Evolutionary conservation across 2,797 vertebrate genomes (phyloP).

Genomic region (Mus spretus): DNA sequence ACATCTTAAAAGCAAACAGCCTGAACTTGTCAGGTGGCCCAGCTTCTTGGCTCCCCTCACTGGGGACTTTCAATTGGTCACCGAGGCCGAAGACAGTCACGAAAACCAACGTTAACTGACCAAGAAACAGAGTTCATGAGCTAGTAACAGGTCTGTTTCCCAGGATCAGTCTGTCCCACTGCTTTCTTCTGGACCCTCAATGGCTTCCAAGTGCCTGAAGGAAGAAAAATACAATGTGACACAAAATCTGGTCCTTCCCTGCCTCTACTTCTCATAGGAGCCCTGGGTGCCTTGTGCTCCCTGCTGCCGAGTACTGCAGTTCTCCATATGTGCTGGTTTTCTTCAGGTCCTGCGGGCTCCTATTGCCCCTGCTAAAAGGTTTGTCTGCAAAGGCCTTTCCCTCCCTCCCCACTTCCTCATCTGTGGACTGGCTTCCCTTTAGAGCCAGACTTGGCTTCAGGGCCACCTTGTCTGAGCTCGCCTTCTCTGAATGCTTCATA

Average conservation of each 20-base stretch:
- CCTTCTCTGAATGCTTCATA: neutral
- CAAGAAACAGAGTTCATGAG: slow-evolving; percentile 70
- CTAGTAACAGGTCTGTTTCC: slow-evolving; percentile 74
- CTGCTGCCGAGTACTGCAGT: neutral
- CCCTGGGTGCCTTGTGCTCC: neutral
- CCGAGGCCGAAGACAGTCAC: slow-evolving; percentile 59
- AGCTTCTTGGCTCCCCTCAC: slow-evolving; percentile 60
- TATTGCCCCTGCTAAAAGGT: neutral
- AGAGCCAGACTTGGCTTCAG: slow-evolving; percentile 20
- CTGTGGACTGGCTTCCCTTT: neutral
- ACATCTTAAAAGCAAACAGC: neutral
- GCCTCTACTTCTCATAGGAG: slow-evolving; percentile 35
- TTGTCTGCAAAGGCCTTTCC: neutral
- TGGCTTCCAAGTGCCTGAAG: slow-evolving; percentile 68
- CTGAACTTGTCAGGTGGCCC: slow-evolving; percentile 13
- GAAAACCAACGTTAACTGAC: slow-evolving; percentile 59
- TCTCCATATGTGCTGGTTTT: neutral
- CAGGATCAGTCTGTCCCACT: slow-evolving; percentile 68
- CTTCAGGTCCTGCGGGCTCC: neutral
- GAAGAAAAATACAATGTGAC: slow-evolving; percentile 34
- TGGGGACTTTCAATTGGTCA: slow-evolving; percentile 65
- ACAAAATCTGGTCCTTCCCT: neutral
- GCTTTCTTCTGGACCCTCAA: slow-evolving; percentile 67
- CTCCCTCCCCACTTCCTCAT: neutral
- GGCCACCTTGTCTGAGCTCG: neutral